phyloP scores from a whole-genome alignment of 2,797 vertebrate species.

The Aulostomus chinensis region DNA sequence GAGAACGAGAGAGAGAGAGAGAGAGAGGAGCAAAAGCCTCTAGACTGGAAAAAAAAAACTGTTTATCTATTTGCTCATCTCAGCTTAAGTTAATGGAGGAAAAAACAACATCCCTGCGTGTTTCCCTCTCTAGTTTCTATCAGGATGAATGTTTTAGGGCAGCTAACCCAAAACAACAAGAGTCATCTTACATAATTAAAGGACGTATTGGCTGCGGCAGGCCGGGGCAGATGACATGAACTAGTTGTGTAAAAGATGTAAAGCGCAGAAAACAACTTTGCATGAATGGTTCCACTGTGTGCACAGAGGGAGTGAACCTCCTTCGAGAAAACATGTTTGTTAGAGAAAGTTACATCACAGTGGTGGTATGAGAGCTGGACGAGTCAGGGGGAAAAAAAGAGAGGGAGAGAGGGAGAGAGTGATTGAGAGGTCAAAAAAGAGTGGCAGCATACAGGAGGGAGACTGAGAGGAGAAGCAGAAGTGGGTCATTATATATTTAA shows the following conservation, averaged over 20 bases:
- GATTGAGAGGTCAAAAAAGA: slow-evolving; percentile 20
- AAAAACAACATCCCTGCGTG: slow-evolving; percentile 18
- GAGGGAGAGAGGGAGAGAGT: background rate
- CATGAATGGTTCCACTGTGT: slow-evolving; percentile 69
- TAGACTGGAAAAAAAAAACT: background rate
- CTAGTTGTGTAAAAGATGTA: slow-evolving; percentile 41
- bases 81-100: slow-evolving; percentile 6
- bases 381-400: background rate
- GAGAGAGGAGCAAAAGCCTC: background rate
- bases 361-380: slow-evolving; percentile 39
- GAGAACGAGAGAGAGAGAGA: background rate
- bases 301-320: slow-evolving; percentile 7
- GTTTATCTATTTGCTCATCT: slow-evolving; percentile 21
- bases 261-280: slow-evolving; percentile 44
- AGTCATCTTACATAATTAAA: slow-evolving; percentile 59
- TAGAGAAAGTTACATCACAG: slow-evolving; percentile 48
- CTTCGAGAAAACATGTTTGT: slow-evolving; percentile 73
- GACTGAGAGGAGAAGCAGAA: slow-evolving; percentile 2
- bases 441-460: background rate
- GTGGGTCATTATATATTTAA: slow-evolving; percentile 4
- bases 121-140: slow-evolving; percentile 31
- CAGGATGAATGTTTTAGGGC: slow-evolving; percentile 36
- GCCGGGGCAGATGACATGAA: slow-evolving; percentile 43
- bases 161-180: slow-evolving; percentile 49
- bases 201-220: slow-evolving; percentile 18